Base-by-base conservation (phyloP, 2,113 vertebrate genomes). In the Gopherus evgoodei region DNA sequence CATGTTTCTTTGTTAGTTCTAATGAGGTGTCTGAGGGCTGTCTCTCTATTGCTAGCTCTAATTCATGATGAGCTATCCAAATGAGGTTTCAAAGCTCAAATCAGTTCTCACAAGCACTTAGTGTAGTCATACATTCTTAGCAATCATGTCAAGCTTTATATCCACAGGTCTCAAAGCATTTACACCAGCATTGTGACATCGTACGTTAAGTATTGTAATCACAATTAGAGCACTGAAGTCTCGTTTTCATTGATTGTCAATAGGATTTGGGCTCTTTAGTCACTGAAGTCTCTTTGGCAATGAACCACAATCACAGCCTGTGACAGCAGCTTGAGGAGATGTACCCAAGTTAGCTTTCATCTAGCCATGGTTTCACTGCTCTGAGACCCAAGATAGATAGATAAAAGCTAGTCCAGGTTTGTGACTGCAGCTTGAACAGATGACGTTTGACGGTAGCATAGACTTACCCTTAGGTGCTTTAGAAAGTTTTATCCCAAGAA, bases 141-240 rank as follows among this genome's bases (percentile, higher is more conserved):
- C 6, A 52, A 0, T 0, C 88, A 72, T 5, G 80, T 7, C 21
- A 11, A 85, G 3, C 17, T 90, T 24, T 14, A 5, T 2, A 2
- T 1, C 7, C 21, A 49, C 81, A 82, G 25, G 90, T 5, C 17
- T 49, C 44, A 81, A 5, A 84, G n/a, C 19, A 75, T 22, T 21
- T 21, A 24, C 25, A 62, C 35, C 13, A 65, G 11, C 31, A 62
- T 62, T 2, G 25, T 12, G 27, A 62, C 27, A 31, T 53, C 6
- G 6, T 53, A 21, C 19, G 21, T 53, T 53, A 62, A 62, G 59
- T 25, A 31, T 31, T n/a, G 29, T 35, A 65, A 14, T 65, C 62
- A 65, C 35, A 65, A 35, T 35, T 65, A 25, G 56, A 57, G 10
- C 56, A 57, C 31, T 35, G 13, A 31, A 35, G 29, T 65, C 16